Percentiles rank a stretch among this genome's conserved stretches.
phyloP scores from a whole-genome alignment of 2,797 vertebrate species.

The Glossophaga mutica region DNA sequence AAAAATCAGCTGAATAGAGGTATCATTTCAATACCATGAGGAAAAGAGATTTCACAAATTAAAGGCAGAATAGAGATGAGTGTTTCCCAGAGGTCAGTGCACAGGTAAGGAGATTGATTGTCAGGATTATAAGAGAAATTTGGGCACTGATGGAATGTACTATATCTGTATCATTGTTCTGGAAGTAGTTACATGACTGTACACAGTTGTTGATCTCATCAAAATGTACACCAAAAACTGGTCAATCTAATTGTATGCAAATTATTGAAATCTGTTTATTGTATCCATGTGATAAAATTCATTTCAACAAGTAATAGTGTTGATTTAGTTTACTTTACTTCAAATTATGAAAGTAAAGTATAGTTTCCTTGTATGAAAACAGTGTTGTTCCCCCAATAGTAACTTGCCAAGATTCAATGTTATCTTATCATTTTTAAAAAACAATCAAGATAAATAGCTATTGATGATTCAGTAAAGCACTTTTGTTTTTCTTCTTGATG shows the following conservation, averaged over 20 bases:
- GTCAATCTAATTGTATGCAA: neutral
- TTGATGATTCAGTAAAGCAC: neutral
- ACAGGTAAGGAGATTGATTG: neutral
- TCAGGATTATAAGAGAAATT: neutral
- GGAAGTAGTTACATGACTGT: neutral
- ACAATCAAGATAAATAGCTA: neutral
- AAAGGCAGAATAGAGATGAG: neutral
- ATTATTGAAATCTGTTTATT: neutral
- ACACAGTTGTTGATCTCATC: neutral
- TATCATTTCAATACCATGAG: neutral
- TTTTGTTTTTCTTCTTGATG: neutral
- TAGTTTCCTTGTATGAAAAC: neutral
- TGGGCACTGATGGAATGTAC: neutral
- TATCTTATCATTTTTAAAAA: neutral
- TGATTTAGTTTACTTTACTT: neutral
- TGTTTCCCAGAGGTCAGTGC: neutral
- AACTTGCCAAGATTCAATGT: neutral
- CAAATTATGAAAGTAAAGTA: neutral
- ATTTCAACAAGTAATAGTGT: neutral
- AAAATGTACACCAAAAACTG: neutral
- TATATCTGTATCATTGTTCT: neutral
- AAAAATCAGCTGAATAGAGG: neutral
- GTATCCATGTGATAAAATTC: neutral
- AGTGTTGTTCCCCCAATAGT: neutral
- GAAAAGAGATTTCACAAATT: neutral